Evolutionary conservation across 35 echinoderm and acorn worm species (phyloP), one percentile per base, ranked within the genome.

Genomic region (Diadema setosum): DNA sequence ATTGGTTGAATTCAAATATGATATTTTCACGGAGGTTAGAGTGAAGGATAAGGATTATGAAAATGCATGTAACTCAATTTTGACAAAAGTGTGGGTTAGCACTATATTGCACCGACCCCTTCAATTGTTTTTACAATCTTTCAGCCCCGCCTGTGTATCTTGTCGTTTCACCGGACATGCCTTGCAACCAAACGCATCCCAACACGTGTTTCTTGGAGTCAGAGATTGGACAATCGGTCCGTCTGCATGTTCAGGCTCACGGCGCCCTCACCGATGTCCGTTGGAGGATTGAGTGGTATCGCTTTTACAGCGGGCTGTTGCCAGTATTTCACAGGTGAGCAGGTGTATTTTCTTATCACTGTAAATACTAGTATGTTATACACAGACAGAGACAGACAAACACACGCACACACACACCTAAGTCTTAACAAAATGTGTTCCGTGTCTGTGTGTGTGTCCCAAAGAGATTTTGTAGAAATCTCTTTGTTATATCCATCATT

Each of bases 181-280:
- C 24, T 16, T 78, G 73, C 4, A 78, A 21, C 8, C 73, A 78
- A 15, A 16, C 73, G 24, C 39, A 26, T 11, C 37, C 44, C 7
- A 78, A 78, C 73, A 78, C 73, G 27, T 78, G 73, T 5, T 78
- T 78, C 73, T 41, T 78, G 73, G 44, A 33, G 73, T 78, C 73
- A 78, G 14, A 78, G 20, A 21, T 42, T 78, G 73, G 73, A 78
- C 11, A 44, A 7, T n/a, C 1, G 26, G 6, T 78, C 7, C 39
- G 73, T 41, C 39, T 78, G 73, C 24, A 33, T 32, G 73, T 78
- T 78, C 2, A 42, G 37, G 35, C 73, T 36, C 73, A 44, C 11
- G 73, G 73, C 2, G 5, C 9, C 0, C 14, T 78, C 0, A 24
- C 14, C 37, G 33, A 18, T 36, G 12, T 30, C 27, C 6, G 5